A percentile compares a stretch with the other conserved stretches of the same genome.
These are phyloP conservation scores for Caerostris darwini DNA, from an alignment of 1,140 invertebrate species.

Conservation along the genomic window DNA sequence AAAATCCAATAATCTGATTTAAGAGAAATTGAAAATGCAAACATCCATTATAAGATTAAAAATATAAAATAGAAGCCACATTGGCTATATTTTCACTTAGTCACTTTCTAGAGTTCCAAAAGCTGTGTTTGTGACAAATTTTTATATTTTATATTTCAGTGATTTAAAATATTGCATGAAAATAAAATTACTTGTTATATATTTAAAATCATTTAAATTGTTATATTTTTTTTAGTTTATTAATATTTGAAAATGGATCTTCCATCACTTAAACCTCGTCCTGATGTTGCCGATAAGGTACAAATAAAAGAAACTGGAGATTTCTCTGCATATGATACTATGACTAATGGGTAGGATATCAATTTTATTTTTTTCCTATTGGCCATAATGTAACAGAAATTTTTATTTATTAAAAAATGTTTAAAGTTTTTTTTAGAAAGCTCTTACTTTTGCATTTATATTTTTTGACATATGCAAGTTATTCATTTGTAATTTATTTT, in stretches of 20 bases:
- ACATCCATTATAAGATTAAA: too few species aligned
- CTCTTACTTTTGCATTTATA: neutral
- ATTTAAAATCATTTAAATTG: too few species aligned
- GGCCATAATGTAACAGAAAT: neutral
- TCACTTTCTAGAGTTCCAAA: too few species aligned
- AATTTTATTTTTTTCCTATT: neutral
- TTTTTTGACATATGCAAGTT: neutral
- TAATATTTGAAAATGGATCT: slow-evolving; percentile 15
- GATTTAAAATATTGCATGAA: too few species aligned
- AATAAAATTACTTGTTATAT: too few species aligned
- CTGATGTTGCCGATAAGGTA: slow-evolving; percentile 18
- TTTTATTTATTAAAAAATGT: neutral
- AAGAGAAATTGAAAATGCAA: too few species aligned
- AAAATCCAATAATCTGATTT: too few species aligned
- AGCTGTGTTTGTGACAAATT: too few species aligned
- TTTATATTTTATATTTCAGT: too few species aligned
- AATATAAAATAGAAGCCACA: too few species aligned
- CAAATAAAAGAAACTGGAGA: slow-evolving; percentile 38
- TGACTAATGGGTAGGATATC: slow-evolving; percentile 44
- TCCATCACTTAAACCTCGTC: slow-evolving; percentile 6
- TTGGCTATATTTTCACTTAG: too few species aligned
- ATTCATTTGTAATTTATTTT: neutral
- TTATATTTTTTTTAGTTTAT: neutral
- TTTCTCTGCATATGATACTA: neutral
- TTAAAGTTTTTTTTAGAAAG: neutral